Evolutionary conservation across 2,113 vertebrate species (phyloP), one percentile per base, ranked within the genome.

Genomic region (Lates calcarifer): DNA sequence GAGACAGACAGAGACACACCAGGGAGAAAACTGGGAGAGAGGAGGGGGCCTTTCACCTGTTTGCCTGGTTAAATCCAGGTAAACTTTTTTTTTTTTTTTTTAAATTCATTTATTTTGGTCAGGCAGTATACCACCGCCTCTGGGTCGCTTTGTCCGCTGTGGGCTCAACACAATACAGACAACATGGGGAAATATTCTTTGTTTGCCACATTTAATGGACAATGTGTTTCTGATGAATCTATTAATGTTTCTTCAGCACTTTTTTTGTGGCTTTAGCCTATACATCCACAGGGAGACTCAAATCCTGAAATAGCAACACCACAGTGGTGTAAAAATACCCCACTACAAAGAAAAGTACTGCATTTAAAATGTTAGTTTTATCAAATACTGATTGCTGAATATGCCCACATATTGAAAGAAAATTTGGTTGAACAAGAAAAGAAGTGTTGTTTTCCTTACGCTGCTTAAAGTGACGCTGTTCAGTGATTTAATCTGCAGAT

Each of bases 101-200:
- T n/a, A n/a, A n/a, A n/a, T n/a, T n/a, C n/a, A n/a, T n/a, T n/a
- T n/a, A n/a, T n/a, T n/a, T n/a, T n/a, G n/a, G n/a, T n/a, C n/a
- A n/a, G n/a, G n/a, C n/a, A n/a, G n/a, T n/a, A n/a, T n/a, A 94
- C 90, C 96, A 96, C 91, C 95, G 95, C 96, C 96, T 97, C 96
- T 96, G 96, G 96, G 96, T 97, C 96, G 95, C 93, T 95, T 95
- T 94, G 95, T 97, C 91, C 82, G 91, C 90, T 92, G 91, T 93
- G 79, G 89, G 77, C 93, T 90, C 64, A 35, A 60, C 33, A 58
- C 74, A 47, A 51, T 20, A 29, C 76, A 56, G n/a, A 65, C 66
- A n/a, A 68, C 63, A 62, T 45, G 22, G 43, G 55, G 53, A 61
- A 63, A 73, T 70, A 66, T 70, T n/a, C n/a, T n/a, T n/a, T n/a